phyloP scores from a whole-genome alignment of 2,113 vertebrate species.

The Amphiprion ocellaris region DNA sequence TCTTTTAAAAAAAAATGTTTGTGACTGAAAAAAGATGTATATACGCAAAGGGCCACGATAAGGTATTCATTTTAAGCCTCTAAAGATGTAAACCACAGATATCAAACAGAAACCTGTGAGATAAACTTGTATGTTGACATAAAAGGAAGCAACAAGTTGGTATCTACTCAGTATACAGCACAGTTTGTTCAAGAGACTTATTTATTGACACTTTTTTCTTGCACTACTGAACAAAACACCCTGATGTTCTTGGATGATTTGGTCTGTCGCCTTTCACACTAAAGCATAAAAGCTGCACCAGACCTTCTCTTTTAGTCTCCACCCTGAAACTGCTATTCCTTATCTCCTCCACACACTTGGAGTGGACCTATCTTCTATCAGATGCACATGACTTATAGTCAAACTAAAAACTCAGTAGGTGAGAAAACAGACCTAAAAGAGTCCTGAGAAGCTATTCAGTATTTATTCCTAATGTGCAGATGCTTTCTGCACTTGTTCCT shows the following conservation, averaged over 20 bases:
- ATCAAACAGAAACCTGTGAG: not conserved
- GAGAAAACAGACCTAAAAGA: slow-evolving; percentile 1
- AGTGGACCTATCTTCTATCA: slow-evolving; percentile 28
- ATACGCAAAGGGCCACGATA: not conserved
- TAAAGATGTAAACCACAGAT: slow-evolving; percentile 4
- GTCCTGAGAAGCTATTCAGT: not conserved
- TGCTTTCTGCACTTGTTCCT: slow-evolving; percentile 16
- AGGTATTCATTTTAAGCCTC: not conserved
- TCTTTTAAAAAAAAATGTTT: too few species aligned
- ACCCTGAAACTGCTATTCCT: slow-evolving; percentile 45
- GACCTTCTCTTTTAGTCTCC: slow-evolving; percentile 16
- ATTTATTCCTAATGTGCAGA: not conserved
- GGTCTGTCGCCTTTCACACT: slow-evolving; percentile 16
- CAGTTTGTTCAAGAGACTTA: not conserved
- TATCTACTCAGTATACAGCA: not conserved
- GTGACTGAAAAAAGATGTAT: not conserved
- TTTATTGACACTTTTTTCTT: not conserved
- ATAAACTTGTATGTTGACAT: not conserved
- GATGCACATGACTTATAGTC: slow-evolving; percentile 10
- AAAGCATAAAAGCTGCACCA: not conserved
- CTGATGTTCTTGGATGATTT: slow-evolving; percentile 6
- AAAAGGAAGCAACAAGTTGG: not conserved
- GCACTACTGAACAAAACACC: not conserved
- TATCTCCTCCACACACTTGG: slow-evolving; percentile 63
- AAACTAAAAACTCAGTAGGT: slow-evolving; percentile 24